Evolutionary conservation across 2,113 vertebrate species (phyloP).

Genomic region (Cyprinus carpio): DNA sequence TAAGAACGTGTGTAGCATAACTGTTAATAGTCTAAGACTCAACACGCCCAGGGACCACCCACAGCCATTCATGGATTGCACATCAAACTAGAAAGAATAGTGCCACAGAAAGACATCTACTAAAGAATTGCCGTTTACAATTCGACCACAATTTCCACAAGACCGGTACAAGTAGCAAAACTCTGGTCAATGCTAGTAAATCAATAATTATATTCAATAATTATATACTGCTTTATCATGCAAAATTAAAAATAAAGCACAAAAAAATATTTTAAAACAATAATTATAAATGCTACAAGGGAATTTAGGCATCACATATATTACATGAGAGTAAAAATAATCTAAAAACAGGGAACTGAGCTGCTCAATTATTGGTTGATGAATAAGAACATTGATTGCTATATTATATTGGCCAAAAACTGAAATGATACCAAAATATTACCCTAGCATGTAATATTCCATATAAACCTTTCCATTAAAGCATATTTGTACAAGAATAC

Average conservation of each 20-base stretch:
- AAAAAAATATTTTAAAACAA: neutral
- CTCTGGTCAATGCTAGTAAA: neutral
- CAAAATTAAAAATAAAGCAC: neutral
- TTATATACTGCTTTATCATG: neutral
- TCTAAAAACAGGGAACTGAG: neutral
- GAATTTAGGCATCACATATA: too few species aligned
- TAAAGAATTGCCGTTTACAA: neutral
- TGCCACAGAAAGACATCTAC: neutral
- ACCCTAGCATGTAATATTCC: neutral
- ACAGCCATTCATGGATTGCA: neutral
- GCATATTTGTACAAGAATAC: neutral
- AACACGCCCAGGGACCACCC: neutral
- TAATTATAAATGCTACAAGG: neutral
- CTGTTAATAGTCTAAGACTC: neutral
- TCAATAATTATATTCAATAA: neutral
- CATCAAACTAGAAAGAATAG: neutral
- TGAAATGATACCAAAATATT: neutral
- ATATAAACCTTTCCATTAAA: neutral
- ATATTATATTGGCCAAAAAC: neutral
- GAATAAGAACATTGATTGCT: too few species aligned
- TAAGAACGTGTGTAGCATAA: neutral
- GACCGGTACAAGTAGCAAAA: neutral
- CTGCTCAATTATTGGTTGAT: too few species aligned
- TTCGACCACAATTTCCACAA: neutral
- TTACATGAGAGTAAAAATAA: neutral